Evolutionary conservation across 2,797 vertebrate species (phyloP).

Genomic region (Macroramphosus scolopax): DNA sequence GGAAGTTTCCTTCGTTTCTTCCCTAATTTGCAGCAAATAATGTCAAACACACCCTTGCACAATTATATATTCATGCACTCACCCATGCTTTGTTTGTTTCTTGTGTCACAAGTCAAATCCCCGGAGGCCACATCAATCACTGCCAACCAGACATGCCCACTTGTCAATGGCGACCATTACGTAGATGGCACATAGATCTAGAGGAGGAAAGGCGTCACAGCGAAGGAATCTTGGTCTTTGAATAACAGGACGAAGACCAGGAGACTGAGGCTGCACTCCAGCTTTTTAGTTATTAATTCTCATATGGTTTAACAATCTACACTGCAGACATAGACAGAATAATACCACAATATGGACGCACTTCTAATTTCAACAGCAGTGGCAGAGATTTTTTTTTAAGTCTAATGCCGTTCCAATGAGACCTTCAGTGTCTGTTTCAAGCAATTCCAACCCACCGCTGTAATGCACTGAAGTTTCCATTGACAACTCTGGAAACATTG

Average conservation of each 20-base stretch:
- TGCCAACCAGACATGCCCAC: conserved; percentile 50
- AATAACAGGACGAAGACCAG: too few species aligned
- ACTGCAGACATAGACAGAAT: conserved; percentile 4
- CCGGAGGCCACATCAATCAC: conserved; percentile 41
- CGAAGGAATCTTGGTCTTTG: background rate
- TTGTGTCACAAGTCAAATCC: conserved; percentile 25
- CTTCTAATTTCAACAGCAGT: conserved; percentile 12
- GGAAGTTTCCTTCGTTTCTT: conserved; percentile 2
- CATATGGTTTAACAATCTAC: conserved; percentile 5
- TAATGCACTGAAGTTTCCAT: conserved; percentile 25
- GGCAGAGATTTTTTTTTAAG: conserved; percentile 6
- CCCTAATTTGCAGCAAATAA: conserved; percentile 9
- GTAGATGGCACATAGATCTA: conserved; percentile 31
- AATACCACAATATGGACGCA: conserved; percentile 15
- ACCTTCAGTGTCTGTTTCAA: conserved; percentile 18
- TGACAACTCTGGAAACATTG: conserved; percentile 31
- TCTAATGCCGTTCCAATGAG: conserved; percentile 9
- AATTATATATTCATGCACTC: conserved; percentile 9
- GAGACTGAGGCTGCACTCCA: too few species aligned
- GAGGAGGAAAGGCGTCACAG: conserved; percentile 1
- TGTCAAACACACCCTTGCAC: conserved; percentile 15
- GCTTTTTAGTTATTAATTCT: too few species aligned
- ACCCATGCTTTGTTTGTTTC: conserved; percentile 2
- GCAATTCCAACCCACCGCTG: conserved; percentile 17
- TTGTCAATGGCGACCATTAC: conserved; percentile 48